These are phyloP conservation scores for Myopa testacea DNA, from an alignment of 2,888 invertebrate species.

Conservation along the genomic window DNA sequence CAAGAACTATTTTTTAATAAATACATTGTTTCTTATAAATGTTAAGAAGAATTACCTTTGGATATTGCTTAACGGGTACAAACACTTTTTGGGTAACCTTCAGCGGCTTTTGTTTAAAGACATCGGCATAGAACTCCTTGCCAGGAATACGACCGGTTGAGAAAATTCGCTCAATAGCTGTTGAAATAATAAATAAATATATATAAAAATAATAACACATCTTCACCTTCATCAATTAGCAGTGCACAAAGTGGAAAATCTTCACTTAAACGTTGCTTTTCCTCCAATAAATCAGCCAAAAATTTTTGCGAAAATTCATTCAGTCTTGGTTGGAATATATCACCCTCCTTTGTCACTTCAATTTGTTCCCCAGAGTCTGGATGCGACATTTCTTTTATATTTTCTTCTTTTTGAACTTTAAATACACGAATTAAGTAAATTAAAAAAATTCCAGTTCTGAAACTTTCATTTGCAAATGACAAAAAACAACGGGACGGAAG, in stretches of 20 bases:
- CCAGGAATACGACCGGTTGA: conserved; percentile 76
- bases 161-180: conserved; percentile 81
- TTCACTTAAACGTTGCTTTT: conserved; percentile 55
- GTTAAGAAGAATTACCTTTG: conserved; percentile 53
- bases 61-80: conserved; percentile 68
- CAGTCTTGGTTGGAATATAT: conserved; percentile 58
- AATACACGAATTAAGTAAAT: too few species aligned
- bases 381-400: neutral
- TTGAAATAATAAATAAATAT: neutral
- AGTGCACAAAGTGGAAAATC: conserved; percentile 61
- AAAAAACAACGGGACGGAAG: too few species aligned
- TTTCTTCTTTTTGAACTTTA: too few species aligned
- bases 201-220: neutral
- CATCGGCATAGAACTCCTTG: conserved; percentile 79
- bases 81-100: conserved; percentile 65
- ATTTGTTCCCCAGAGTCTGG: neutral
- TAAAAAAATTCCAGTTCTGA: too few species aligned
- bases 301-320: conserved; percentile 64
- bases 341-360: conserved; percentile 44
- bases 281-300: conserved; percentile 59
- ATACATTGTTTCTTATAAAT: too few species aligned
- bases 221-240: conserved; percentile 62
- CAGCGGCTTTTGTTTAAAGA: conserved; percentile 73
- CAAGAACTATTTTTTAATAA: too few species aligned
- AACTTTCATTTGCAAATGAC: too few species aligned